phyloP scores from a whole-genome alignment of 2,113 vertebrate genomes.

The Oplegnathus fasciatus region DNA sequence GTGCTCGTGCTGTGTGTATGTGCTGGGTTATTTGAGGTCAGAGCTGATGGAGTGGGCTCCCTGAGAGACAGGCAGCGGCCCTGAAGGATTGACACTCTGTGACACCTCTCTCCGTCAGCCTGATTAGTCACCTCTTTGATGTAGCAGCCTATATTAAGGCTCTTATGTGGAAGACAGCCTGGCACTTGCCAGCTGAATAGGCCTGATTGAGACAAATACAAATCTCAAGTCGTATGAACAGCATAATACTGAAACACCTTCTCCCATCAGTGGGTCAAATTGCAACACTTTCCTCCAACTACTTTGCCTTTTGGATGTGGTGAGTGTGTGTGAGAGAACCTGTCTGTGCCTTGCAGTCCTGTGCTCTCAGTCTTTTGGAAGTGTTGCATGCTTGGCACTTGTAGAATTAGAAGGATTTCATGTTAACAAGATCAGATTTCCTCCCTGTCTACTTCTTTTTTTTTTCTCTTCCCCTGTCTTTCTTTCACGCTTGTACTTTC shows the following conservation, averaged over 20 bases:
- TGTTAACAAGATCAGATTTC: conserved; percentile 24
- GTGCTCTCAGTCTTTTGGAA: conserved; percentile 10
- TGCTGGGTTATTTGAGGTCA: conserved; percentile 59
- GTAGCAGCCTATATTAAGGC: conserved; percentile 68
- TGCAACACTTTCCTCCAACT: conserved; percentile 7
- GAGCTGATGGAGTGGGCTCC: conserved; percentile 63
- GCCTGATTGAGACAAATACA: conserved; percentile 57
- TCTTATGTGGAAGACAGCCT: conserved; percentile 53
- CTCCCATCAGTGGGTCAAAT: conserved; percentile 16
- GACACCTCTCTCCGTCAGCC: conserved; percentile 72
- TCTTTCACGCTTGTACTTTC: conserved; percentile 17
- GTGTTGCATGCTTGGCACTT: conserved; percentile 1
- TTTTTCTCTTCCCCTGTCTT: neutral
- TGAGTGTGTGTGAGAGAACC: conserved; percentile 10
- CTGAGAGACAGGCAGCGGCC: conserved; percentile 58
- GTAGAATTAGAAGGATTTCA: conserved; percentile 37
- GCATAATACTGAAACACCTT: conserved; percentile 14
- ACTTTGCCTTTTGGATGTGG: neutral
- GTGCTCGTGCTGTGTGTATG: conserved; percentile 8
- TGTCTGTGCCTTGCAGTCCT: neutral
- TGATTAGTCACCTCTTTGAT: conserved; percentile 80
- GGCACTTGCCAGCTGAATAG: conserved; percentile 52
- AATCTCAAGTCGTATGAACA: conserved; percentile 1
- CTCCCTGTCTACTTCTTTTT: conserved; percentile 9
- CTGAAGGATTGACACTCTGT: conserved; percentile 76